Evolutionary conservation across 1,140 invertebrate species (phyloP).

Genomic region (Drosophila orena): DNA sequence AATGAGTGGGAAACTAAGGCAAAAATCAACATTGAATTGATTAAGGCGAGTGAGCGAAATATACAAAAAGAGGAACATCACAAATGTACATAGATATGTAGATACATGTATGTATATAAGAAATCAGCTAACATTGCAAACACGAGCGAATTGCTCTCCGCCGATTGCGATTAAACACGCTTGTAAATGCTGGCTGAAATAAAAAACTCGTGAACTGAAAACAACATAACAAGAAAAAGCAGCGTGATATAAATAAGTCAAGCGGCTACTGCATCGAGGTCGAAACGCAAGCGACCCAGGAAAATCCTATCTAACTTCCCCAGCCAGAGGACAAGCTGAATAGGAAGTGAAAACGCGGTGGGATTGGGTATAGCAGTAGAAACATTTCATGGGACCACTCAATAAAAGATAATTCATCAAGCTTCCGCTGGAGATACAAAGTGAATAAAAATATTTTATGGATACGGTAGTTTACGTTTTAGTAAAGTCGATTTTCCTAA

Average conservation of each 20-base stretch:
- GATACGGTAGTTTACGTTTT: background rate
- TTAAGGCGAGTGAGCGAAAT: conserved; percentile 48
- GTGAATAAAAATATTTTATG: background rate
- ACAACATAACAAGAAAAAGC: conserved; percentile 20
- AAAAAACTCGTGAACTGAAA: conserved; percentile 12
- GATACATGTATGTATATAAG: too few relatives aligned
- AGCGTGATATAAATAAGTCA: conserved; percentile 45
- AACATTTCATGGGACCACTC: conserved; percentile 34
- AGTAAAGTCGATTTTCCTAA: too few relatives aligned
- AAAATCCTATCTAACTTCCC: conserved; percentile 50
- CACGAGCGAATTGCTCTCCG: conserved; percentile 43
- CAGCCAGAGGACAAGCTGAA: conserved; percentile 32
- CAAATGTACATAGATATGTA: conserved; percentile 2
- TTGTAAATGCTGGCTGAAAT: conserved; percentile 72
- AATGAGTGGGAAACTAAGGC: conserved; percentile 68
- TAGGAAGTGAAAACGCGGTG: conserved; percentile 23
- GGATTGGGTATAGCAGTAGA: conserved; percentile 36
- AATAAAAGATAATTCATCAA: conserved; percentile 22
- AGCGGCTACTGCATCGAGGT: conserved; percentile 52
- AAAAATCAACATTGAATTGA: conserved; percentile 67
- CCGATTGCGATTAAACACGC: conserved; percentile 79
- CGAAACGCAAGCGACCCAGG: conserved; percentile 61
- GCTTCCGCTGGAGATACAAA: conserved; percentile 10
- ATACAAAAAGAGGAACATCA: conserved; percentile 37
- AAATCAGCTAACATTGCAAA: conserved; percentile 47